These are phyloP conservation scores for Diorhabda sublineata DNA, from an alignment of 1,140 invertebrate species.

Conservation along the genomic window DNA sequence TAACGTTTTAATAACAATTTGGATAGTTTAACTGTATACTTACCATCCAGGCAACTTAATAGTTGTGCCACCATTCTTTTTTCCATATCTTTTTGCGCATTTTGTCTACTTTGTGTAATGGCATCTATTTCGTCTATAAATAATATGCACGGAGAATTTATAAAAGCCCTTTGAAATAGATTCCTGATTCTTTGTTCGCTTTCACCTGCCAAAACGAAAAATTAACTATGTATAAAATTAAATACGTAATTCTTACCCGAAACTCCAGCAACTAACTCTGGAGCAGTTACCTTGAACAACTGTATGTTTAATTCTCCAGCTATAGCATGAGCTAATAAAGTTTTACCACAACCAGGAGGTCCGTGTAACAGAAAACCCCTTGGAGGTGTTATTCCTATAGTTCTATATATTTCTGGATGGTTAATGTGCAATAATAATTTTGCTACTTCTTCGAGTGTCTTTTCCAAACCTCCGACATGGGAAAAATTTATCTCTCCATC, in stretches of 20 bases:
- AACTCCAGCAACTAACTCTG: conserved; percentile 89
- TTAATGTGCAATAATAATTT: conserved; percentile 78
- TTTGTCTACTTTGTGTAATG: conserved; percentile 80
- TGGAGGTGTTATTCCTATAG: conserved; percentile 75
- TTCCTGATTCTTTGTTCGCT: conserved; percentile 90
- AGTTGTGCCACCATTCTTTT: conserved; percentile 90
- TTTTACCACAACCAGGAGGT: conserved; percentile 91
- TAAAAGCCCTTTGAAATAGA: conserved; percentile 79
- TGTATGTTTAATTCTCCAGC: conserved; percentile 77
- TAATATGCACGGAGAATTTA: conserved; percentile 75
- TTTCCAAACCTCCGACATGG: conserved; percentile 55
- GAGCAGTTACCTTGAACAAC: conserved; percentile 79
- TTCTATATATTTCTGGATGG: conserved; percentile 76
- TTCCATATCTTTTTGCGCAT: conserved; percentile 92
- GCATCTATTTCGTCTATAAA: conserved; percentile 95
- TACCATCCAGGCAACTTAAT: conserved; percentile 80
- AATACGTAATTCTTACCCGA: conserved; percentile 49
- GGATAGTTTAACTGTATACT: conserved; percentile 14
- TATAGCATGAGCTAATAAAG: conserved; percentile 84
- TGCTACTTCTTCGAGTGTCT: conserved; percentile 71
- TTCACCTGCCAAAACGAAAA: conserved; percentile 59
- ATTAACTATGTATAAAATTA: neutral
- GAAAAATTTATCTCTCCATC: neutral
- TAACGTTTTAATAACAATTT: neutral
- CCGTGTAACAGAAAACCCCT: conserved; percentile 85